Base-by-base conservation (phyloP, 2,797 vertebrate genomes). In the Ambastaia sidthimunki region DNA sequence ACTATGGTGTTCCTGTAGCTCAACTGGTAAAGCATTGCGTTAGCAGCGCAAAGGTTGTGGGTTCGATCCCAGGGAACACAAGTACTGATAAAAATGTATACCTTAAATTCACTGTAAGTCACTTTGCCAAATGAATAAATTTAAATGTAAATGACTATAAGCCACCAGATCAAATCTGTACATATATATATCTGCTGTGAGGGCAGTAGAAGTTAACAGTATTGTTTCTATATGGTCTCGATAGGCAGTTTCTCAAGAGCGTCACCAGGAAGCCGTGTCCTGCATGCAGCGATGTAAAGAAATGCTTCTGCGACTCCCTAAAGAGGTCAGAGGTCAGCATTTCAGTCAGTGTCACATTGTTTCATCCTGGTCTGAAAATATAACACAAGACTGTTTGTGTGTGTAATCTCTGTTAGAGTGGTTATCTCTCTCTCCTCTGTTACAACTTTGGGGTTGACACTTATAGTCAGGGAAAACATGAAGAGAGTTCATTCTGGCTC, bases 401-500 rank as follows among this genome's bases (percentile, higher is more conserved):
- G 52, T 54, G 71, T 44, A 50, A 82, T 84, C 10, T 80, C 63
- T 86, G 92, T 34, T 90, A 98, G 98, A 89, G 90, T 50, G 90
- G 85, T 18, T 96, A 96, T 88, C 92, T 98, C 75, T 95, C 96
- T 60, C 82, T 95, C 28, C 91, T 97, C 84, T 98, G 96, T 88
- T 98, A 97, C 87, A 99, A 97, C 88, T 97, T 98, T 87, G 97
- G 97, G 85, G 83, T 97, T 69, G 94, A 97, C 69, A 89, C 91
- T 3, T 94, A 95, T 80, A 91, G 93, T 84, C 3, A 85, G 81
- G 93, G 89, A 88, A 94, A 89, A 68, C 95, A 93, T 86, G 95
- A 97, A 78, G 93, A 97, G 78, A 96, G 95, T 82, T 90, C 89
- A 67, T 95, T 96, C 89, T 99, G 98, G 97, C 90, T 99, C 86